Evolutionary conservation across 2,888 invertebrate species (phyloP).

Genomic region (Cerceris rybyensis): DNA sequence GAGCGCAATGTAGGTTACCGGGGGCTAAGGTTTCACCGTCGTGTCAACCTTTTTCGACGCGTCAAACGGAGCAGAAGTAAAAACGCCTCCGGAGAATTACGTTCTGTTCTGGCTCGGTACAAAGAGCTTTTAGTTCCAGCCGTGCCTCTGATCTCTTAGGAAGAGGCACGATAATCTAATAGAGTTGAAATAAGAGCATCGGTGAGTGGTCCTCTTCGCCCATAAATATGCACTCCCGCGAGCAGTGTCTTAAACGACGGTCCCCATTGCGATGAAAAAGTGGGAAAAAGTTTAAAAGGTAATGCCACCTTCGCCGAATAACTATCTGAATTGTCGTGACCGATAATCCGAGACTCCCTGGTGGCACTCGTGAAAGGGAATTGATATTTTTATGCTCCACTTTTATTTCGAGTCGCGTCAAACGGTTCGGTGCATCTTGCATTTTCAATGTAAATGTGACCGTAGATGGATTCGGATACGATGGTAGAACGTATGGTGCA

Average conservation of each 20-base stretch:
- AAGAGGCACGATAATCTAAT: conserved; percentile 48
- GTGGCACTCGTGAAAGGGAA: background rate
- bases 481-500: too few species aligned
- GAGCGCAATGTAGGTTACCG: conserved; percentile 37
- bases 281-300: background rate
- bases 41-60: conserved; percentile 27
- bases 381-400: background rate
- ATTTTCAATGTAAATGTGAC: too few species aligned
- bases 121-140: conserved; percentile 33
- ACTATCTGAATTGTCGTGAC: background rate
- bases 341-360: conserved; percentile 1
- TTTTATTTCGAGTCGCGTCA: background rate
- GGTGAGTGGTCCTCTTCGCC: background rate
- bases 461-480: too few species aligned
- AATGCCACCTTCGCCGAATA: background rate
- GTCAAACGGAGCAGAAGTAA: conserved; percentile 46
- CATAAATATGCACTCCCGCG: conserved; percentile 21
- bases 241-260: conserved; percentile 19
- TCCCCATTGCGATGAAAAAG: background rate
- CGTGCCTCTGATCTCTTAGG: conserved; percentile 22
- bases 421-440: too few species aligned
- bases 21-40: conserved; percentile 4
- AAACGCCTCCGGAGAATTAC: conserved; percentile 40
- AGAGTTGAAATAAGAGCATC: conserved; percentile 35
- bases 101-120: conserved; percentile 23